Evolutionary conservation across 2,888 invertebrate species (phyloP), one percentile per base, ranked within the genome.

Genomic region (Crepidodera aurea): DNA sequence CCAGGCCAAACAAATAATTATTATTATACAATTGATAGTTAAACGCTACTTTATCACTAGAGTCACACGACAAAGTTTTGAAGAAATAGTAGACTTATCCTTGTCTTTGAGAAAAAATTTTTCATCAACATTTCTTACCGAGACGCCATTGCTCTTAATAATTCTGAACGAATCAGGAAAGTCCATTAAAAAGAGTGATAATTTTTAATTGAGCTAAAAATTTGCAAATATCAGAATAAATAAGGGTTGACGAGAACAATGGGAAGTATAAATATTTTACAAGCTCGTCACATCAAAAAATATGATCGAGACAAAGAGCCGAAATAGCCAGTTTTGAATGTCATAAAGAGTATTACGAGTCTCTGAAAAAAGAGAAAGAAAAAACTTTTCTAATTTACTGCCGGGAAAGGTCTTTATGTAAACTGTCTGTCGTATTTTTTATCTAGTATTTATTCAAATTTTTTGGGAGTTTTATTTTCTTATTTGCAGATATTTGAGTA

Each of bases 361-460:
- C 18, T 2, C 3, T 27, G 44, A 8, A 27, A 44, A 19, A 37
- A 32, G 19, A 44, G 12, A 56, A 56, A 18, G 44, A 19, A 29
- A 12, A 44, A 56, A 56, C 25, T 57, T 57, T 37, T 39, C 48
- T 57, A 57, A 57, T 48, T 57, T 34, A 50, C 27, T 39, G 27
- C 15, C 16, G 39, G 18, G 15, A 46, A 56, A 7, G 19, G 48
- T 57, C 12, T 57, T 57, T 50, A 57, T 37, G 48, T 46, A 37
- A 56, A 56, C 19, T 48, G 48, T 48, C 37, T 46, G 15, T 27
- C 56, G 44, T 56, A 46, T 56, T 56, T 56, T 48, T 56, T 56
- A 56, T 57, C 12, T 48, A 19, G 34, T 46, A 46, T 56, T 56
- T 46, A 56, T 56, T 56, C 46, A 56, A 46, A 56, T 56, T 34